Evolutionary conservation across 2,113 vertebrate genomes (phyloP), one percentile per base, ranked within the genome.

Genomic region (Ceyx margarethae): DNA sequence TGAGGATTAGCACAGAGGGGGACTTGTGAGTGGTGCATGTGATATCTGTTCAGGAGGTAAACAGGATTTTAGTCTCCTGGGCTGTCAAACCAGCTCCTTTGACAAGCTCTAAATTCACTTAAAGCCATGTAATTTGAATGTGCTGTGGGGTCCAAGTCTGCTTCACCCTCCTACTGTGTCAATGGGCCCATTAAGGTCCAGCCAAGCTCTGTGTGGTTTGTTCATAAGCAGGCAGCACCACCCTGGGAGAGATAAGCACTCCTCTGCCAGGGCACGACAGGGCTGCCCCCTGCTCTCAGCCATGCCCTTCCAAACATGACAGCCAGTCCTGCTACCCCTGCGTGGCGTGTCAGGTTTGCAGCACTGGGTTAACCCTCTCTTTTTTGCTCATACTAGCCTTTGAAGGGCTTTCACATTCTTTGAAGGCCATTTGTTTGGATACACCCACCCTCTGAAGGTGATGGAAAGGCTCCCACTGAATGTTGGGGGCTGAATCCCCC

Each of bases 11-110:
- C 89, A 96, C 96, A 96, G 91, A 96, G 91, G 51, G 75, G 61
- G 11, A 91, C 79, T 94, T 96, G 95, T 95, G 91, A 95, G 72
- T 71, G 72, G 26, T 81, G 89, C 94, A 5, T 94, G 91, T 91
- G 84, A 96, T 96, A 96, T 85, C 96, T 96, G 91, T 22, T 92
- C 73, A 8, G 78, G 87, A 96, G 87, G 92, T 96, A 96, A 96
- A 96, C 87, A 95, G 92, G 92, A 91, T 89, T 95, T 95, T 54
- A 90, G 95, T 95, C 95, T 95, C 94, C 94, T 87, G 94, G 68
- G 87, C 72, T 94, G 92, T 96, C 96, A 94, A 93, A 93, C 81
- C 75, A 80, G 43, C 85, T 92, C 90, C 75, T 95, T 96, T 96
- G 87, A 95, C 87, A 48, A 93, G 89, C 94, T 89, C 87, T 92